Base-by-base conservation (phyloP, 2,888 invertebrate genomes). In the Seira ritae region DNA sequence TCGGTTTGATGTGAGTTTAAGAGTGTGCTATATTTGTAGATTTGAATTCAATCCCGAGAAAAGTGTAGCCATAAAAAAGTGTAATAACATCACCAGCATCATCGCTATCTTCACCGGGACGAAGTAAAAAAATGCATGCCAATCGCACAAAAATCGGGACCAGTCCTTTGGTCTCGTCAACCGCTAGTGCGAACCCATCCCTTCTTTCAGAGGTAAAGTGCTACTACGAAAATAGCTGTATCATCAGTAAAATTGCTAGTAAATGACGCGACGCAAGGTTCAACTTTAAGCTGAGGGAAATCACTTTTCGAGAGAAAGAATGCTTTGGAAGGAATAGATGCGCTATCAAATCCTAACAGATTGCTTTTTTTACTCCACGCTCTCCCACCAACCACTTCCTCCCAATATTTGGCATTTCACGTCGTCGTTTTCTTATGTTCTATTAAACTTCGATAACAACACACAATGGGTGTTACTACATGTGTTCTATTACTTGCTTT, bases 121-220 rank as follows among this genome's bases (percentile, higher is more conserved):
- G 2, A 50, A 15, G 4, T 55, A 31, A 80, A 60, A 67, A 46
- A 46, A 78, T 88, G 88, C 86, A 87, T 87, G 85, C 87, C 73
- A 87, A 86, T 80, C 85, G 86, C 79, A 82, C 86, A 79, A 80
- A 81, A 73, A 85, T 87, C 72, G 88, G 87, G 84, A 88, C 87
- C 72, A 88, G 87, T 86, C 87, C 88, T 23, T 85, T 88, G 80
- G 87, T 88, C 78, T 88, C 88, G 46, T 76, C 84, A 23, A 62
- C 62, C 60, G 76, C 77, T 70, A 86, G 84, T 84, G 86, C 87
- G 66, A 87, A 84, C 74, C 85, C 86, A 62, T 85, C 86, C n/a
- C 85, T 87, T 62, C 84, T 85, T 65, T 86, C 87, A 31, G 88
- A 88, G 88, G 88, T 88, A 88, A 85, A 78, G 15, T 71, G 60